Base-by-base conservation (phyloP, 1,140 invertebrate genomes). In the Drosophila tristis region DNA sequence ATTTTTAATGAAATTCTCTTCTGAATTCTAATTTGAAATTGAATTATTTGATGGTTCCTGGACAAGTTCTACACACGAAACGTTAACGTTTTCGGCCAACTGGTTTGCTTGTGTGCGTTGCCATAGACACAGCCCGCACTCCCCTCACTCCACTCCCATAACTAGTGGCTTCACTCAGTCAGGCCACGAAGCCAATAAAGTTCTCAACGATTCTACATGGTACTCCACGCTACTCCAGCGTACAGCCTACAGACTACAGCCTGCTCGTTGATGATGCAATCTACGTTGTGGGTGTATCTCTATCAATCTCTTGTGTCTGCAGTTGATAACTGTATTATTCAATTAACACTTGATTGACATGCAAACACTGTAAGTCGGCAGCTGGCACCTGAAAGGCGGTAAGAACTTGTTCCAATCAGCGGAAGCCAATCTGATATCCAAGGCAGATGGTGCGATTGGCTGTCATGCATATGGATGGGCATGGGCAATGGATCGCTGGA, bases 311-410 rank as follows among this genome's bases (percentile, higher is more conserved):
- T 20, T 57, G n/a, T 55, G 4, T 35, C 29, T 35, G 13, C 13
- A 50, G 59, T 39, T 35, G 25, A 49, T 80, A 80, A 84, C 76
- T 80, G 81, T 77, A 73, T 65, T 80, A 70, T 54, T 56, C 43
- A 66, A 76, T 85, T 77, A 80, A 26, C 72, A 55, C 54, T 23
- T 57, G 25, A 76, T 85, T 84, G 63, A 45, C 64, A 84, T 84
- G 80, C 80, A 39, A 63, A 73, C 50, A 48, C 6, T 55, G 48
- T 62, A 44, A 9, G 25, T 61, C 26, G 48, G 59, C 48, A 50
- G 42, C 47, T 15, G 57, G 45, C 48, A 51, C 23, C 50, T n/a
- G 7, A 51, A 61, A 49, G 42, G 11, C 43, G 44, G 16, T 26
- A 25, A 67, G 49, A 55, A 67, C 65, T 70, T 48, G 50, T 70